phyloP scores from a whole-genome alignment of 1,140 invertebrate genomes.

The Bombus soroeensis region DNA sequence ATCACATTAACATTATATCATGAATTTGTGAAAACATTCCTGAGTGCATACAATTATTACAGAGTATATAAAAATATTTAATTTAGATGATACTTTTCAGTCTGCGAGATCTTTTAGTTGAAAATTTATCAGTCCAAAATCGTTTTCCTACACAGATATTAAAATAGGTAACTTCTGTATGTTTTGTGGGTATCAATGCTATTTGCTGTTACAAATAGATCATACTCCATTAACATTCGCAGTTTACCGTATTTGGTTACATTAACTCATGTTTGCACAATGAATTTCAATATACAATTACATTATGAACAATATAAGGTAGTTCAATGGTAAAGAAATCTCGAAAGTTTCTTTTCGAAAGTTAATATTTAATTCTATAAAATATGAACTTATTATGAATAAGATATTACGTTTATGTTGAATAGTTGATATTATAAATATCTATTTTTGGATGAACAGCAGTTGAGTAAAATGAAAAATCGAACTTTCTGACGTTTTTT shows the following conservation, averaged over 20 bases:
- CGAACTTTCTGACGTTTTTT: constrained; percentile 72
- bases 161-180: constrained; percentile 36
- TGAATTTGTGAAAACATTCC: constrained; percentile 39
- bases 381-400: constrained; percentile 44
- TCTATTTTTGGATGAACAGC: constrained; percentile 73
- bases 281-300: constrained; percentile 12
- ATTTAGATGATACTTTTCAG: constrained; percentile 50
- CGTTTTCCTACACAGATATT: constrained; percentile 43
- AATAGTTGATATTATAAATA: constrained; percentile 52
- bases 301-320: constrained; percentile 22
- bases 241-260: constrained; percentile 15
- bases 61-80: constrained; percentile 46
- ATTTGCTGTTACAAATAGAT: constrained; percentile 54
- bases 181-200: constrained; percentile 46
- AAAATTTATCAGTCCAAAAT: constrained; percentile 23
- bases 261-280: constrained; percentile 4
- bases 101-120: constrained; percentile 45
- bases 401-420: constrained; percentile 17
- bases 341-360: constrained; percentile 29
- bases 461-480: constrained; percentile 75
- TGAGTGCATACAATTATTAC: constrained; percentile 35
- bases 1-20: constrained; percentile 46
- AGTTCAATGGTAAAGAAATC: neutral
- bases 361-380: constrained; percentile 27
- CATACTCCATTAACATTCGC: constrained; percentile 26